phyloP scores from a whole-genome alignment of 2,113 vertebrate species.

The Chrysemys picta region DNA sequence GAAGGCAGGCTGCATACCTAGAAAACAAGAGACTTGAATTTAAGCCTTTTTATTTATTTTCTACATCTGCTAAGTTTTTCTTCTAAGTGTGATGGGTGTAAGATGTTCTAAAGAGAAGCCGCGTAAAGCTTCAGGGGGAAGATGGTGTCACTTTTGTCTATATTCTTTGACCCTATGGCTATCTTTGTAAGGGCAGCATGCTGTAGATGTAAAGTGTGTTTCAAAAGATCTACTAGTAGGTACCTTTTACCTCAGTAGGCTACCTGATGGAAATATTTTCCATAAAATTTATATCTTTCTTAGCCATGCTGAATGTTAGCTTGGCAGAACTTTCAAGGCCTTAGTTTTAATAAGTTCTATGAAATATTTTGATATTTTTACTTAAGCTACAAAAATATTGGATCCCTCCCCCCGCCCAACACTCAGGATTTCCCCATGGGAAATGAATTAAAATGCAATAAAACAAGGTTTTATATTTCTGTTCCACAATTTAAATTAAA shows the following conservation, averaged over 20 bases:
- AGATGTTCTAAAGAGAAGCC: neutral
- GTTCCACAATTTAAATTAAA: neutral
- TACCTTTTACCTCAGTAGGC: neutral
- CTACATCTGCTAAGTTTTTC: neutral
- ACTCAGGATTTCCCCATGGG: neutral
- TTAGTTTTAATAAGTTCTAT: neutral
- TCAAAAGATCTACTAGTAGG: neutral
- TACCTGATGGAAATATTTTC: neutral
- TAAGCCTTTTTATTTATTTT: neutral
- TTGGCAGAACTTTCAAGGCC: neutral
- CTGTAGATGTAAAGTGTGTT: neutral
- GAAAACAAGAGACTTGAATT: conserved; percentile 10
- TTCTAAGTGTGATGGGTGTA: neutral
- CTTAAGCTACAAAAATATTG: neutral
- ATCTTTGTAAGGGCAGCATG: neutral
- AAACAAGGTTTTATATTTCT: neutral
- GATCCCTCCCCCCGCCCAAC: neutral
- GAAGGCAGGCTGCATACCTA: neutral
- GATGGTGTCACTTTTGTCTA: neutral
- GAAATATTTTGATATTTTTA: neutral
- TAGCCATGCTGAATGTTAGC: neutral
- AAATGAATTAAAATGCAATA: neutral
- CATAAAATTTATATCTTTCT: neutral
- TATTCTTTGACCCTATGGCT: neutral
- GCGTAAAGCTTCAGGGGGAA: neutral